Percentiles rank a stretch among this genome's conserved stretches.
These are phyloP conservation scores for Bucorvus abyssinicus DNA, from an alignment of 2,797 vertebrate genomes.

Conservation along the genomic window DNA sequence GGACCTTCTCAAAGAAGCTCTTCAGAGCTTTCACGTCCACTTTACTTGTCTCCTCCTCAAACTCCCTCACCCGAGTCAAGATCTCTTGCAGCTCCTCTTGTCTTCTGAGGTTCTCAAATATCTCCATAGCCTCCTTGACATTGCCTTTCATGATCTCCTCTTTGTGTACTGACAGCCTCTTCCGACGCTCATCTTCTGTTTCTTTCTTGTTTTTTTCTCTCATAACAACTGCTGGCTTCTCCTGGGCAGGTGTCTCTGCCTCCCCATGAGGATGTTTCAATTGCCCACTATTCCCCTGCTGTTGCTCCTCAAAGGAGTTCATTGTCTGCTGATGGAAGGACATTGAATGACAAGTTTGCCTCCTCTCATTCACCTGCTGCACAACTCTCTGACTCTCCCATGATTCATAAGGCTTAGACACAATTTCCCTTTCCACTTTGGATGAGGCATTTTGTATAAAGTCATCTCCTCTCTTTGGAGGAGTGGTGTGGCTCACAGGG, in stretches of 20 bases:
- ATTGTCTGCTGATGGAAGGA: constrained; percentile 28
- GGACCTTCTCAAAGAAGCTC: constrained; percentile 84
- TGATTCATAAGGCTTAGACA: background rate
- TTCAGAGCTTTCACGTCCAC: constrained; percentile 82
- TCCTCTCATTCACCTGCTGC: constrained; percentile 32
- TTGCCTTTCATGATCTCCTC: constrained; percentile 91
- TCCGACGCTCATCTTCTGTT: constrained; percentile 82
- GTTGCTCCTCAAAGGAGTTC: constrained; percentile 1
- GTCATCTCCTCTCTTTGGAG: background rate
- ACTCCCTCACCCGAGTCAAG: constrained; percentile 83
- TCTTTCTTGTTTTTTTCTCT: constrained; percentile 63
- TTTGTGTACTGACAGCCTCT: constrained; percentile 88
- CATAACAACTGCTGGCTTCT: constrained; percentile 58
- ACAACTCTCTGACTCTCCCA: constrained; percentile 18
- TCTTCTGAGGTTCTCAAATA: constrained; percentile 84
- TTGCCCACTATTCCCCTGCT: background rate
- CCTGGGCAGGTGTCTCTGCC: background rate
- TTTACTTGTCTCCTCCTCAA: constrained; percentile 84
- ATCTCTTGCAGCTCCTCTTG: constrained; percentile 87
- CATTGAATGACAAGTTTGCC: background rate
- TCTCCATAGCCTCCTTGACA: constrained; percentile 82
- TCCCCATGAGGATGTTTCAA: background rate
- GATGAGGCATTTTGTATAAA: constrained; percentile 38
- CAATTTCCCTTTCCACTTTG: constrained; percentile 35
- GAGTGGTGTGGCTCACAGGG: background rate